Conservation (phyloP, 2,797 vertebrate species). For the Galaxias olidus region DNA sequence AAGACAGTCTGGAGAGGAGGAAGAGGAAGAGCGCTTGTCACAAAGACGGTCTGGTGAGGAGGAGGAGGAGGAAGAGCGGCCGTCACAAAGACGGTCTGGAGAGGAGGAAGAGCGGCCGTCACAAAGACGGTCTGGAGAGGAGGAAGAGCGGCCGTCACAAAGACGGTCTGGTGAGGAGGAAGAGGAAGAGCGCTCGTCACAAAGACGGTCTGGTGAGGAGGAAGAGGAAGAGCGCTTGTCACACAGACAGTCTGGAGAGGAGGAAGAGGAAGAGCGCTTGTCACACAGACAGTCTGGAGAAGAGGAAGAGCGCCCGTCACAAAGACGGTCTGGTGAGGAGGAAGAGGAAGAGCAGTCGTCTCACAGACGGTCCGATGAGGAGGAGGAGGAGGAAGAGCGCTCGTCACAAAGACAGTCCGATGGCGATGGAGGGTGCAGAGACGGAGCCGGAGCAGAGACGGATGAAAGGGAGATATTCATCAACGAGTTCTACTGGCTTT, state of each 20-base stretch:
- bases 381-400: not conserved
- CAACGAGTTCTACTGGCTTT: slow-evolving; percentile 63
- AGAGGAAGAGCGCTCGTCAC: slow-evolving; percentile 41
- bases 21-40: slow-evolving; percentile 37
- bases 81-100: too few relatives aligned
- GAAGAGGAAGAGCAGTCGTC: too few relatives aligned
- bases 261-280: slow-evolving; percentile 36
- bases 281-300: too few relatives aligned
- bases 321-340: too few relatives aligned
- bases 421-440: not conserved
- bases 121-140: too few relatives aligned
- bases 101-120: too few relatives aligned
- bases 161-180: too few relatives aligned
- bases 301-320: too few relatives aligned
- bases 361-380: too few relatives aligned
- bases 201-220: too few relatives aligned
- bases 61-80: slow-evolving; percentile 33
- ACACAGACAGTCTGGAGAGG: slow-evolving; percentile 42
- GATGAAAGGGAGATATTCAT: slow-evolving; percentile 72
- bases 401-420: not conserved
- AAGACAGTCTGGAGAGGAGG: slow-evolving; percentile 40
- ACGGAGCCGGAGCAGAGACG: slow-evolving; percentile 20
- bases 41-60: slow-evolving; percentile 45
- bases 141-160: too few relatives aligned
- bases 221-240: slow-evolving; percentile 37